phyloP scores from a whole-genome alignment of 2,888 invertebrate species.

The Noctua comes region DNA sequence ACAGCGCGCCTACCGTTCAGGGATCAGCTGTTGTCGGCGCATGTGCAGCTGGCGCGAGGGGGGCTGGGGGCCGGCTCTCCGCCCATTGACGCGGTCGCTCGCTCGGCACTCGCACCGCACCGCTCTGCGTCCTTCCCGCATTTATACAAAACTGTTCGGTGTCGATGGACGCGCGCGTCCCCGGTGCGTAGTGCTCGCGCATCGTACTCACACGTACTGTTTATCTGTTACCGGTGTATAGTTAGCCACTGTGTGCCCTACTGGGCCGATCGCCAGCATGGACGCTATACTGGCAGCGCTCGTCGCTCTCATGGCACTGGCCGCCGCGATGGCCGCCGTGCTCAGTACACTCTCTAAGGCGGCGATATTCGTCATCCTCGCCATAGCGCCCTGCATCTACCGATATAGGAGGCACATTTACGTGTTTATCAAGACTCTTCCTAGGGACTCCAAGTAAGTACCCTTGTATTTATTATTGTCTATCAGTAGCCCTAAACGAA shows the following conservation, averaged over 20 bases:
- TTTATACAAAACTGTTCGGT: conserved; percentile 72
- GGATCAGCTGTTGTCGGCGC: conserved; percentile 88
- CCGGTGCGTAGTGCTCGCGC: conserved; percentile 69
- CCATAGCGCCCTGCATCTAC: conserved; percentile 89
- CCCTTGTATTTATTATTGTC: conserved; percentile 42
- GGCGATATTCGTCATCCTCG: conserved; percentile 92
- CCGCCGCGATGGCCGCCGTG: conserved; percentile 90
- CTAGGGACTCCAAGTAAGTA: conserved; percentile 92
- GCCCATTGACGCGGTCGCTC: conserved; percentile 78
- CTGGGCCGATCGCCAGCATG: conserved; percentile 88
- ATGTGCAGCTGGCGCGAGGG: conserved; percentile 83
- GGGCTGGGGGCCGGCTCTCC: conserved; percentile 70
- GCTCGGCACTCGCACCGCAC: conserved; percentile 65
- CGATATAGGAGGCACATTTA: conserved; percentile 90
- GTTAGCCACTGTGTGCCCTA: conserved; percentile 79
- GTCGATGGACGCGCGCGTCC: conserved; percentile 76
- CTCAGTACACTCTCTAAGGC: conserved; percentile 92
- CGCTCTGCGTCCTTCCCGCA: conserved; percentile 73
- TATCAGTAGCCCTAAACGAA: conserved; percentile 30
- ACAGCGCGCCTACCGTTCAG: conserved; percentile 74
- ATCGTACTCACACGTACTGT: conserved; percentile 71
- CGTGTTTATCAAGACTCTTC: conserved; percentile 92
- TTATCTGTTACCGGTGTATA: conserved; percentile 73
- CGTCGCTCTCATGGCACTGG: conserved; percentile 89
- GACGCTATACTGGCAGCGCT: conserved; percentile 89